A percentile compares a stretch with the other conserved stretches of the same genome.
phyloP scores from a whole-genome alignment of 2,113 vertebrate species.

The Cyprinus carpio region DNA sequence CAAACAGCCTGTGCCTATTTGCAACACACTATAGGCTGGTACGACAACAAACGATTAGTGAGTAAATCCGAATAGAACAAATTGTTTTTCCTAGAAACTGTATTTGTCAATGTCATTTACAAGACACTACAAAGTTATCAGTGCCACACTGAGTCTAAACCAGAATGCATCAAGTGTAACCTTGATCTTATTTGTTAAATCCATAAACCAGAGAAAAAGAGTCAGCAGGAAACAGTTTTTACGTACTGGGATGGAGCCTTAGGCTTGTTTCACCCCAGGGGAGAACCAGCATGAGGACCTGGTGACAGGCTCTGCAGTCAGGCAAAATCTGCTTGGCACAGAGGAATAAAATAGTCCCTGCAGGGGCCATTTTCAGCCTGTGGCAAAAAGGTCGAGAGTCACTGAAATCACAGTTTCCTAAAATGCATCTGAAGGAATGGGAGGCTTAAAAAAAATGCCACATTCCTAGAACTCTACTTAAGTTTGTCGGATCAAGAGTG shows the following conservation, averaged over 20 bases:
- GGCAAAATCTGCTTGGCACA: conserved; percentile 34
- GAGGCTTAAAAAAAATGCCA: background rate
- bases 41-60: background rate
- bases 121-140: background rate
- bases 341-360: conserved; percentile 16
- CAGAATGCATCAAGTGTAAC: background rate
- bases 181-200: conserved; percentile 21
- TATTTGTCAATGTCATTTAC: background rate
- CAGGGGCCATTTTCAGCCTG: conserved; percentile 12
- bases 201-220: background rate
- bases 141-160: background rate
- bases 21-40: background rate
- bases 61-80: background rate
- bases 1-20: background rate
- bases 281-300: conserved; percentile 26
- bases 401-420: conserved; percentile 17
- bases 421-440: conserved; percentile 22
- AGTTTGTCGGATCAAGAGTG: background rate
- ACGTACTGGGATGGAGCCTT: conserved; percentile 30
- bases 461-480: background rate
- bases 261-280: conserved; percentile 35
- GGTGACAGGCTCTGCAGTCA: conserved; percentile 19
- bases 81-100: background rate
- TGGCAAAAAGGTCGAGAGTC: conserved; percentile 30
- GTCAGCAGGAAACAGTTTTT: background rate